Base-by-base conservation (phyloP, 2,888 invertebrate species). In the Rhaphigaster nebulosa region DNA sequence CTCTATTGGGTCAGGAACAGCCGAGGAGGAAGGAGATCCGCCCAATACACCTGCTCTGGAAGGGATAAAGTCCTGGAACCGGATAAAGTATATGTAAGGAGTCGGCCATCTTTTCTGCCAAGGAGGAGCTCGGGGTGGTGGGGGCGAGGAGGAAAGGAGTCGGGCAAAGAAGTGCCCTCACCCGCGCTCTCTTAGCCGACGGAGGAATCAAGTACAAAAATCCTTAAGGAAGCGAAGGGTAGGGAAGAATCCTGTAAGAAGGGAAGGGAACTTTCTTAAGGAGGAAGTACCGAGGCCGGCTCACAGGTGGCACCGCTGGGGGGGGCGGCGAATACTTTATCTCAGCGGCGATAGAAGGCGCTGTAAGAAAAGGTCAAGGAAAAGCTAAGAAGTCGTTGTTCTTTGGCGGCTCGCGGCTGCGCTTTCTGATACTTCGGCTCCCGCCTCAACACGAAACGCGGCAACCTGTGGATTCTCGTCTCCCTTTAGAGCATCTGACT, bases 241-340 rank as follows among this genome's bases (percentile, higher is more conserved):
- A 18, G 87, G n/a, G 65, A 65, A 88, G 41, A 65, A 38, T 65
- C 88, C 60, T 88, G 60, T 84, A 88, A 88, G 88, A 88, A 88
- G 88, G 65, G 23, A 65, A 34, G 38, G 45, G 88, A 56, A 88
- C 88, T 88, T 88, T 88, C 88, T 88, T 88, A 88, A 88, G 88
- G 88, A 56, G 56, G 52, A 2, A 56, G 88, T 60, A n/a, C 52
- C 29, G 34, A 34, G 87, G 87, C n/a, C 54, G 54, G 60, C 56
- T n/a, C 23, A 88, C 87, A 56, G 88, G 56, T 60, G 56, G 38
- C 88, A 41, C 65, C n/a, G 34, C 70, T 76, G 70, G 70, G 38
- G 70, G 70, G 38, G 56, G 56, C 15, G 41, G 88, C 38, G n/a
- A 56, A 60, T 54, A 88, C 88, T 88, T 88, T 88, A 3, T n/a